Evolutionary conservation across 2,113 vertebrate species (phyloP).

Genomic region (Alectura lathami): DNA sequence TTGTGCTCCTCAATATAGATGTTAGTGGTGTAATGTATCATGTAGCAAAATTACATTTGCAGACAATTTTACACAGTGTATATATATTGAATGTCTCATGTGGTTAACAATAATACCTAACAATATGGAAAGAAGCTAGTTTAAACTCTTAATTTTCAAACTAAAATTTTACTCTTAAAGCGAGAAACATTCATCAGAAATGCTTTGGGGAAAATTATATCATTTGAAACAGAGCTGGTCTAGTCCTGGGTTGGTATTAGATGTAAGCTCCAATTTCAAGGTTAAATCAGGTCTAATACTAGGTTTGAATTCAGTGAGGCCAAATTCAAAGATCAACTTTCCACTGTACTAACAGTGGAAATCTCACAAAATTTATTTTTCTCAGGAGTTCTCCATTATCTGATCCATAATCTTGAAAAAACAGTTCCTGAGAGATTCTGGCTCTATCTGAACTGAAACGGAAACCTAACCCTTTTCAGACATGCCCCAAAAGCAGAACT

Average conservation of each 20-base stretch:
- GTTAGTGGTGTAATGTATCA: constrained; percentile 56
- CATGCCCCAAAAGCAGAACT: constrained; percentile 46
- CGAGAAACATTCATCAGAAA: constrained; percentile 11
- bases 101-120: constrained; percentile 50
- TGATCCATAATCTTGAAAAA: constrained; percentile 37
- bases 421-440: constrained; percentile 7
- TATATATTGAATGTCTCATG: constrained; percentile 32
- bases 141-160: constrained; percentile 47
- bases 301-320: not conserved
- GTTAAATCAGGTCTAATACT: not conserved
- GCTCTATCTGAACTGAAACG: constrained; percentile 27
- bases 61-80: constrained; percentile 49
- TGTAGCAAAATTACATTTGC: constrained; percentile 70
- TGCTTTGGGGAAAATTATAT: constrained; percentile 17
- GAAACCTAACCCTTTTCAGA: constrained; percentile 41
- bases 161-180: not conserved
- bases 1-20: constrained; percentile 59
- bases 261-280: not conserved
- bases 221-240: not conserved
- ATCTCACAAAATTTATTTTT: constrained; percentile 12
- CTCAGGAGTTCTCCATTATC: constrained; percentile 20
- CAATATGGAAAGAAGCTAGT: constrained; percentile 39
- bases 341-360: constrained; percentile 4
- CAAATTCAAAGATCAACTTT: constrained; percentile 14
- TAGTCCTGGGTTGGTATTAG: not conserved